Evolutionary conservation across 2,113 vertebrate species (phyloP).

Genomic region (Myxocyprinus asiaticus): DNA sequence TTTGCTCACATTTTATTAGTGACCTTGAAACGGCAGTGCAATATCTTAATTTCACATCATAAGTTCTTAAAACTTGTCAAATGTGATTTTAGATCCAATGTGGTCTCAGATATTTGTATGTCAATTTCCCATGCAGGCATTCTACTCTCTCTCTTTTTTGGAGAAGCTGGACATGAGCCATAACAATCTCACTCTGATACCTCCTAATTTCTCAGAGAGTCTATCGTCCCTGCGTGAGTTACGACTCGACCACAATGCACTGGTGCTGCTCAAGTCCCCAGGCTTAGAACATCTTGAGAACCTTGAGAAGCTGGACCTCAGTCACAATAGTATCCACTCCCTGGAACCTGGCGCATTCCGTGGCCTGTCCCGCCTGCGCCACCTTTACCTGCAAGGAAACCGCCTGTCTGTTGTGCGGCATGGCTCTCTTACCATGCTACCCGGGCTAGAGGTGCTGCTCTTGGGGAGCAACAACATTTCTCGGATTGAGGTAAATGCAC

Average conservation of each 20-base stretch:
- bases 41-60: too few relatives aligned
- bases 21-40: too few relatives aligned
- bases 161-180: slow-evolving; percentile 76
- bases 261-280: slow-evolving; percentile 52
- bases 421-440: slow-evolving; percentile 71
- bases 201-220: slow-evolving; percentile 67
- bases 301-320: slow-evolving; percentile 67
- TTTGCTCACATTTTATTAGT: too few relatives aligned
- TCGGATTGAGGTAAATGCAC: slow-evolving; percentile 66
- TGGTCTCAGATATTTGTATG: too few relatives aligned
- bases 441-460: slow-evolving; percentile 73
- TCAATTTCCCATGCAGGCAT: slow-evolving; percentile 51
- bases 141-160: slow-evolving; percentile 72
- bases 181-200: slow-evolving; percentile 64
- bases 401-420: slow-evolving; percentile 60
- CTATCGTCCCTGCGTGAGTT: slow-evolving; percentile 68
- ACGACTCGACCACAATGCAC: slow-evolving; percentile 67
- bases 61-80: too few relatives aligned
- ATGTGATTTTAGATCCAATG: too few relatives aligned
- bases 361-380: slow-evolving; percentile 72
- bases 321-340: slow-evolving; percentile 56
- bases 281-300: slow-evolving; percentile 64
- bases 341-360: slow-evolving; percentile 66
- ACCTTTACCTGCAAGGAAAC: slow-evolving; percentile 72
- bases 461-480: slow-evolving; percentile 74